Percentiles rank a stretch among this genome's conserved stretches.
Evolutionary conservation across 2,888 invertebrate genomes (phyloP).

Genomic region (Exephanes ischioxanthus): DNA sequence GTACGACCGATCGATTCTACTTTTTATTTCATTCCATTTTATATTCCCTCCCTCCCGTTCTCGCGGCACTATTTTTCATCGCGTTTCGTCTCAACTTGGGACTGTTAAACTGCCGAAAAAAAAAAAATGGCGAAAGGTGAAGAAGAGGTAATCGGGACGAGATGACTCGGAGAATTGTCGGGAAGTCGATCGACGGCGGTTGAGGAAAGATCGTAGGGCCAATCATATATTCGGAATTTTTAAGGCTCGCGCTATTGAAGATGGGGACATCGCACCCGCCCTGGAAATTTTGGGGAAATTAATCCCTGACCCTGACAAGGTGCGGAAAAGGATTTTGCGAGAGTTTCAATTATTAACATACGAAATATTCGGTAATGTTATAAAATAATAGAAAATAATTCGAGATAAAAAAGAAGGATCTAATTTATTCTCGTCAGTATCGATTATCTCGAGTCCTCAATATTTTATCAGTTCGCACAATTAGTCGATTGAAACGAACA

Average conservation of each 20-base stretch:
- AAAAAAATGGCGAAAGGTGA: neutral
- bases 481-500: no score
- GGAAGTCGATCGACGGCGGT: neutral
- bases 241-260: no score
- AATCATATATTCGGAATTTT: neutral
- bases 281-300: no score
- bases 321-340: no score
- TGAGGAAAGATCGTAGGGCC: neutral
- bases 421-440: no score
- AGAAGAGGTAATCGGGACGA: constrained; percentile 21
- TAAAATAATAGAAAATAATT: neutral
- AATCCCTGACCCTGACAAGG: no score
- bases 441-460: no score
- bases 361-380: no score
- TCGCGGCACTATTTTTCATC: constrained; percentile 33
- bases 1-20: constrained; percentile 60
- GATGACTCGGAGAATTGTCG: constrained; percentile 10
- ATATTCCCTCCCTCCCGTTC: constrained; percentile 33
- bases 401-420: no score
- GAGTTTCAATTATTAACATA: no score
- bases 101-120: constrained; percentile 18
- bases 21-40: constrained; percentile 43
- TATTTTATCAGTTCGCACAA: no score
- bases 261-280: no score
- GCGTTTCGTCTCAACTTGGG: constrained; percentile 41